Percentiles rank a stretch among this genome's conserved stretches.
Evolutionary conservation across 2,113 vertebrate species (phyloP).

Genomic region (Malurus alboscapulatus): DNA sequence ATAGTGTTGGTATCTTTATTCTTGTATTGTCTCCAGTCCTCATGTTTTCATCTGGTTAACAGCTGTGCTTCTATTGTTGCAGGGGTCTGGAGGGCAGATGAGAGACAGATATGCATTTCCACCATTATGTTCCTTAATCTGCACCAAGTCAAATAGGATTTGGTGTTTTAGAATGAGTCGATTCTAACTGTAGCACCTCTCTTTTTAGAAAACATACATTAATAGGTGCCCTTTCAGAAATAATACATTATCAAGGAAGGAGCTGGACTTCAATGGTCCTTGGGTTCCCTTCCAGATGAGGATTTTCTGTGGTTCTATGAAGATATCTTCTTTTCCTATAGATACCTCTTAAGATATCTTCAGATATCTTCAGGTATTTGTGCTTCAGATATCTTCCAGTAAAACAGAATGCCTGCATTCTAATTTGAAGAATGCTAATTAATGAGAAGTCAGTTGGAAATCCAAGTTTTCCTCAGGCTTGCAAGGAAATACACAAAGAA

Average conservation of each 20-base stretch:
- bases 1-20: constrained; percentile 50
- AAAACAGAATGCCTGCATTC: not conserved
- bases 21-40: constrained; percentile 15
- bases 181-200: not conserved
- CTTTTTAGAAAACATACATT: constrained; percentile 12
- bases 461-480: not conserved
- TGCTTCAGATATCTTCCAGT: not conserved
- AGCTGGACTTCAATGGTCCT: not conserved
- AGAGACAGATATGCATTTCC: not conserved
- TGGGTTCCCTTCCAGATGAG: not conserved
- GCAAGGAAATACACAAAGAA: not conserved
- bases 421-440: not conserved
- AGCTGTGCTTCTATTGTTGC: constrained; percentile 58
- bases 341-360: not conserved
- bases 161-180: constrained; percentile 11
- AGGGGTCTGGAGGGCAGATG: not conserved
- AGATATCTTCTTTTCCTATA: not conserved
- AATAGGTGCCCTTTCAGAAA: constrained; percentile 34
- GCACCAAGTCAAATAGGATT: constrained; percentile 49
- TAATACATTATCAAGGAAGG: not conserved
- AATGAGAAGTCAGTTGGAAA: not conserved
- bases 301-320: not conserved
- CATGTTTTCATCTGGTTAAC: constrained; percentile 58
- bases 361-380: not conserved
- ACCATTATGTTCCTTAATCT: constrained; percentile 27